phyloP scores from a whole-genome alignment of 2,888 invertebrate species.

The Pemphredon lugubris region DNA sequence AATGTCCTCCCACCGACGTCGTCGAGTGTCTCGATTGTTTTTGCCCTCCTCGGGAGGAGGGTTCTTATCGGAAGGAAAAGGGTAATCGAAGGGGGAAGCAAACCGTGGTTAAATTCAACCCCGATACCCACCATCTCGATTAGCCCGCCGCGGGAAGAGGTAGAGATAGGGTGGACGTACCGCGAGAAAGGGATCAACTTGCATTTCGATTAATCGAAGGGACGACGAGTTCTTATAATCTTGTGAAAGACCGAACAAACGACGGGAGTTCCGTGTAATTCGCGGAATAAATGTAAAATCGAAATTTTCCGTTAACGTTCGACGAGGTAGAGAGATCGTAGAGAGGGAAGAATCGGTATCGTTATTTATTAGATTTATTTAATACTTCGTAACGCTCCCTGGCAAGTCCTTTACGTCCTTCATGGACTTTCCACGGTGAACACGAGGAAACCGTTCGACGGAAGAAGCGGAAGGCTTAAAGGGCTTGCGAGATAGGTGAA shows the following conservation, averaged over 20 bases:
- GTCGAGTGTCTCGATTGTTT: no score
- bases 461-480: slow-evolving; percentile 67
- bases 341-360: no score
- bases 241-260: slow-evolving; percentile 43
- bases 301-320: no score
- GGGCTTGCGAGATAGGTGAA: slow-evolving; percentile 71
- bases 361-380: slow-evolving; percentile 41
- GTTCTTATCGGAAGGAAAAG: no score
- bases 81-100: no score
- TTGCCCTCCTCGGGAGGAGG: no score
- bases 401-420: slow-evolving; percentile 34
- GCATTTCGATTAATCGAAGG: slow-evolving; percentile 66
- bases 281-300: slow-evolving; percentile 29
- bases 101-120: no score
- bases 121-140: no score
- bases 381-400: slow-evolving; percentile 20
- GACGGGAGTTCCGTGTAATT: slow-evolving; percentile 44
- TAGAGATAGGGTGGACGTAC: slow-evolving; percentile 54
- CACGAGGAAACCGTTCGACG: slow-evolving; percentile 46
- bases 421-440: slow-evolving; percentile 57
- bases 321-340: no score
- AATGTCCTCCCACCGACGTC: no score
- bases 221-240: slow-evolving; percentile 63
- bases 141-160: slow-evolving; percentile 68
- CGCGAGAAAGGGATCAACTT: slow-evolving; percentile 54